phyloP scores from a whole-genome alignment of 64 coral and sea anemone species.

The Montipora foliosa region DNA sequence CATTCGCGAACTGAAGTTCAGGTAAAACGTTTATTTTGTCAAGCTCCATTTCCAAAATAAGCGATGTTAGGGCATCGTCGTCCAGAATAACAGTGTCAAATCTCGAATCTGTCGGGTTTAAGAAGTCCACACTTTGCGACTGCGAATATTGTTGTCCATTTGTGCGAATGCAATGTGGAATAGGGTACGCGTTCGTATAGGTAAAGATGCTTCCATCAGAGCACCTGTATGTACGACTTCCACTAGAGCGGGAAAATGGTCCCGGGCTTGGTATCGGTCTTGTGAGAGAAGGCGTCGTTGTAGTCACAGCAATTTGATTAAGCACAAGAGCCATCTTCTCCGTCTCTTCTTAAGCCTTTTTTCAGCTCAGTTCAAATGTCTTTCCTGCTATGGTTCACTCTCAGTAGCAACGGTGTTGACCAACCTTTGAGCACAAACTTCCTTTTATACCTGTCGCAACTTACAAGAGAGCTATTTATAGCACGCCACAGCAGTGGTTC shows the following conservation, averaged over 20 bases:
- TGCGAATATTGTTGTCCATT: background rate
- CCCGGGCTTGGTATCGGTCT: conserved; percentile 44
- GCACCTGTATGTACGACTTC: conserved; percentile 11
- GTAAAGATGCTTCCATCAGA: conserved; percentile 35
- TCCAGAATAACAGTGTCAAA: conserved; percentile 23
- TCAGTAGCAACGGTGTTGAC: conserved; percentile 9
- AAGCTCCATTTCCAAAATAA: conserved; percentile 37
- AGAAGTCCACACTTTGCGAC: background rate
- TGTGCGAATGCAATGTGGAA: conserved; percentile 33
- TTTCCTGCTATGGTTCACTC: background rate
- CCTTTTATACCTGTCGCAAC: conserved; percentile 46
- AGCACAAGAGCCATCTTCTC: conserved; percentile 26
- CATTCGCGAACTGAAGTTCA: conserved; percentile 22
- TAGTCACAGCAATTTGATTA: conserved; percentile 27
- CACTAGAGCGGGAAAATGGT: conserved; percentile 7
- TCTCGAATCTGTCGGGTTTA: background rate
- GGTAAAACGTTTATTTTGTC: conserved; percentile 52
- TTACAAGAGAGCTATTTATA: conserved; percentile 35
- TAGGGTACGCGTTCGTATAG: conserved; percentile 39
- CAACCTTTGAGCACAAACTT: conserved; percentile 16
- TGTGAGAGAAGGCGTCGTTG: conserved; percentile 27
- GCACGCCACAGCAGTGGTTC: background rate
- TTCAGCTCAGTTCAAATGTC: background rate
- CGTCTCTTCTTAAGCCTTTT: background rate
- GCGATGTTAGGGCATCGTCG: conserved; percentile 40